Evolutionary conservation across 2,797 vertebrate species (phyloP).

Genomic region (Pogonophryne albipinna): DNA sequence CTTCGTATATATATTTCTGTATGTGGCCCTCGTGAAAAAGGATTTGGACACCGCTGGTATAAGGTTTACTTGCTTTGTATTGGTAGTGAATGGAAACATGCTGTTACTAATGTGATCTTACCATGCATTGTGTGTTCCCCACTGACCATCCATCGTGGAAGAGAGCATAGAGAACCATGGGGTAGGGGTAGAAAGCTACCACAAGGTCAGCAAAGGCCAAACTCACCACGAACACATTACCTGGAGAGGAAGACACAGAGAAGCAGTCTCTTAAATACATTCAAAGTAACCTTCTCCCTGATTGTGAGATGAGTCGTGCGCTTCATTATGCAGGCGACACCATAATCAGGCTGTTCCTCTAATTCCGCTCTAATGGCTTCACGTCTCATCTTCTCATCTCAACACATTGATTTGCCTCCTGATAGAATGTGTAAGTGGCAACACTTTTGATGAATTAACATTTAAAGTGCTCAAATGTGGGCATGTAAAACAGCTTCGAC

Average conservation of each 20-base stretch:
- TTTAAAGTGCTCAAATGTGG: slow-evolving; percentile 22
- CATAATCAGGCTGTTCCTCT: slow-evolving; percentile 17
- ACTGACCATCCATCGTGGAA: slow-evolving; percentile 87
- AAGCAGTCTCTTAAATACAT: slow-evolving; percentile 21
- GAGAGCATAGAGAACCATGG: slow-evolving; percentile 85
- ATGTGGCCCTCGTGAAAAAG: too few relatives aligned
- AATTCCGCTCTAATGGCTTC: slow-evolving; percentile 17
- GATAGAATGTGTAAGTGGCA: neutral
- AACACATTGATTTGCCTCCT: slow-evolving; percentile 20
- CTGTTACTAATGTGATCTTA: slow-evolving; percentile 47
- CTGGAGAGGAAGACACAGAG: slow-evolving; percentile 63
- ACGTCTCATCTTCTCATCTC: slow-evolving; percentile 33
- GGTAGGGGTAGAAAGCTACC: slow-evolving; percentile 87
- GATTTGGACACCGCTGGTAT: too few relatives aligned
- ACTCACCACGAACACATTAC: slow-evolving; percentile 88
- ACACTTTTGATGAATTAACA: slow-evolving; percentile 9
- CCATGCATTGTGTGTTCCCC: slow-evolving; percentile 86
- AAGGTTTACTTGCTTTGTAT: neutral
- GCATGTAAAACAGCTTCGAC: slow-evolving; percentile 16
- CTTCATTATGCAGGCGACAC: slow-evolving; percentile 18
- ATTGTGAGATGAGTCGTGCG: slow-evolving; percentile 6
- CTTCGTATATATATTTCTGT: too few relatives aligned
- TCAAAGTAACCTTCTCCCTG: neutral
- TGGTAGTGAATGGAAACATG: slow-evolving; percentile 4
- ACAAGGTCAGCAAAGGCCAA: slow-evolving; percentile 87